A percentile compares a stretch with the other conserved stretches of the same genome.
Conservation (phyloP, 2,113 vertebrate species). For the Cynopterus brachyotis region DNA sequence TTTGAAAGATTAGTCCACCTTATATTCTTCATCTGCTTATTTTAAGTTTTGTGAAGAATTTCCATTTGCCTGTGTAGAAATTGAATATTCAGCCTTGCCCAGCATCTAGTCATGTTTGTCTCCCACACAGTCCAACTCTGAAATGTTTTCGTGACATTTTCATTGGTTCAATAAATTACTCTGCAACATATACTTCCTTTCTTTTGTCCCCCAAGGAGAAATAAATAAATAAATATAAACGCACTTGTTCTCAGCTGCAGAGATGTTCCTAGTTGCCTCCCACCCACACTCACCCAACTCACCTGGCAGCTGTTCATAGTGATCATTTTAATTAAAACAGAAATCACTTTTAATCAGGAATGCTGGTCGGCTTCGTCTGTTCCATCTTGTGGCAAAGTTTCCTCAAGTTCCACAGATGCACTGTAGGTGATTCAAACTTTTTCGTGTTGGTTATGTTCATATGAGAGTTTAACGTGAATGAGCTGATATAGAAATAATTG, state of each 20-base stretch:
- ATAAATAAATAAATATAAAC: slow-evolving; percentile 60
- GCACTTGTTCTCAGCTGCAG: slow-evolving; percentile 25
- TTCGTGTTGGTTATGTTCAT: slow-evolving; percentile 35
- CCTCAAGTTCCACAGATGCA: slow-evolving; percentile 54
- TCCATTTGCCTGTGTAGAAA: slow-evolving; percentile 36
- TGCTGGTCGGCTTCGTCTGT: slow-evolving; percentile 33
- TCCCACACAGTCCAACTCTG: slow-evolving; percentile 64
- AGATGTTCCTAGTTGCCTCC: neutral
- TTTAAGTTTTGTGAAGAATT: slow-evolving; percentile 39
- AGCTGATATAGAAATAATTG: slow-evolving; percentile 27
- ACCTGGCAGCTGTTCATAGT: slow-evolving; percentile 62
- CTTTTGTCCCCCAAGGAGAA: neutral
- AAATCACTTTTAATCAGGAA: slow-evolving; percentile 52
- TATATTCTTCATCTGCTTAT: slow-evolving; percentile 24
- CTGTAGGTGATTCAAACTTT: slow-evolving; percentile 55
- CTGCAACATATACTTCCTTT: slow-evolving; percentile 38
- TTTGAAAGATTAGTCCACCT: neutral
- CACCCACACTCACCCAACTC: slow-evolving; percentile 51
- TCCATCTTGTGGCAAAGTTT: slow-evolving; percentile 42
- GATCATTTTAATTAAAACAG: slow-evolving; percentile 63
- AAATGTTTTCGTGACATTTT: slow-evolving; percentile 72
- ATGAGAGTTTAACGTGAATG: slow-evolving; percentile 14
- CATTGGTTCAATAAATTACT: slow-evolving; percentile 67
- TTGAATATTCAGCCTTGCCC: slow-evolving; percentile 17
- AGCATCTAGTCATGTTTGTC: slow-evolving; percentile 53